phyloP scores from a whole-genome alignment of 92 coral and sea anemone genomes.

The Porites rus region DNA sequence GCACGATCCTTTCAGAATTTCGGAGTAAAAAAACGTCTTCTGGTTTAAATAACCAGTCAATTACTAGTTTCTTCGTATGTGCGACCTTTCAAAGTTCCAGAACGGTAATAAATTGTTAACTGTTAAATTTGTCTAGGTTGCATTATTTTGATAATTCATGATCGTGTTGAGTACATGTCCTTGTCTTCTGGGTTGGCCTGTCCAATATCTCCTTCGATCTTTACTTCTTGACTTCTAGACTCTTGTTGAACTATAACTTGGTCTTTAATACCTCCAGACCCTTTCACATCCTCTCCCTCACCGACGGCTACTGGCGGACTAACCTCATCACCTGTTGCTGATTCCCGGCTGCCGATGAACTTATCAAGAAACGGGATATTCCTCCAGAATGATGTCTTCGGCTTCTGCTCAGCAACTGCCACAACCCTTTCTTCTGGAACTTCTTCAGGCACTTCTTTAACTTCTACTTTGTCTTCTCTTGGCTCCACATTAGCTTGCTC shows the following conservation, averaged over 20 bases:
- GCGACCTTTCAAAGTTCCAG: not conserved
- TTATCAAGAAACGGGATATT: slow-evolving; percentile 49
- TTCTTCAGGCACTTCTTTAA: not conserved
- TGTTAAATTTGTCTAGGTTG: not conserved
- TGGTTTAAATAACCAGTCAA: too few species aligned
- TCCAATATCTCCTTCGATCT: slow-evolving; percentile 82
- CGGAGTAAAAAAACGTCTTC: too few species aligned
- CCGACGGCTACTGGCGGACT: not conserved
- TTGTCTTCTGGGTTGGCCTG: slow-evolving; percentile 97
- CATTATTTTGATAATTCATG: slow-evolving; percentile 24
- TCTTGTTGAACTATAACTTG: slow-evolving; percentile 35
- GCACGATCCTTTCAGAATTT: too few species aligned
- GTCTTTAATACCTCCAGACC: slow-evolving; percentile 7
- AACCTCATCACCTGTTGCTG: not conserved
- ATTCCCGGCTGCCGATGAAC: not conserved
- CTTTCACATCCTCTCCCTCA: not conserved
- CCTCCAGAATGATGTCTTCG: slow-evolving; percentile 58
- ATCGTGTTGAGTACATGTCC: slow-evolving; percentile 94
- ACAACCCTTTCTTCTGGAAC: not conserved
- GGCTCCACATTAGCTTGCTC: slow-evolving; percentile 19
- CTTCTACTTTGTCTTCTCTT: slow-evolving; percentile 20
- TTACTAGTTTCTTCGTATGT: not conserved
- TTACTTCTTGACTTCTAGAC: not conserved
- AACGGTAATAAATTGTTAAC: not conserved
- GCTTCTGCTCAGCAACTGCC: slow-evolving; percentile 24